A percentile compares a stretch with the other conserved stretches of the same genome.
Conservation (phyloP, 2,113 vertebrate genomes). For the Orthochromis indermauri region DNA sequence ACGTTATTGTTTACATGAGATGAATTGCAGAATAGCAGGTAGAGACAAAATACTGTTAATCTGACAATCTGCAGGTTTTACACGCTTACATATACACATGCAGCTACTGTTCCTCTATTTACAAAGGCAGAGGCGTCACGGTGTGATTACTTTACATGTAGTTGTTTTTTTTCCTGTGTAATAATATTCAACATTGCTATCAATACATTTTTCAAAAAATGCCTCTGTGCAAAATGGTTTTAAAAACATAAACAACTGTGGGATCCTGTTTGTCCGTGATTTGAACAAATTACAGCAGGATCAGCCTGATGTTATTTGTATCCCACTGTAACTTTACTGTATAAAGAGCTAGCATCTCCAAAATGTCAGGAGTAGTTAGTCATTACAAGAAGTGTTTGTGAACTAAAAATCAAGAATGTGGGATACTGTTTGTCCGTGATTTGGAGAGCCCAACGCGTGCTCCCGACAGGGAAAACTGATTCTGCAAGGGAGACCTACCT, state of each 20-base stretch:
- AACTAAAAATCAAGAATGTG: background rate
- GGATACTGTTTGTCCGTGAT: background rate
- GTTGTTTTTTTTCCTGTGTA: too few relatives aligned
- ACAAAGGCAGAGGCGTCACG: too few relatives aligned
- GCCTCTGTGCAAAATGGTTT: background rate
- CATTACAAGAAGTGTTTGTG: background rate
- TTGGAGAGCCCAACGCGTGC: background rate
- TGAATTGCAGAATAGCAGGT: too few relatives aligned
- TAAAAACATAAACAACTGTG: background rate
- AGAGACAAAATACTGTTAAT: too few relatives aligned
- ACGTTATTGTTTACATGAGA: too few relatives aligned
- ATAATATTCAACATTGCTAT: too few relatives aligned
- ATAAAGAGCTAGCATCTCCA: background rate
- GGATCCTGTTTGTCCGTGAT: accelerated
- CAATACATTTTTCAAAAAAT: too few relatives aligned
- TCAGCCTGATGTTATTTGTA: background rate
- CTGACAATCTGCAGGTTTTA: too few relatives aligned
- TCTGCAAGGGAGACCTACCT: background rate
- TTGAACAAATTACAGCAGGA: background rate
- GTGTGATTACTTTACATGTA: too few relatives aligned
- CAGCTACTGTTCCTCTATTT: accelerated
- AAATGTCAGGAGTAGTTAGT: background rate
- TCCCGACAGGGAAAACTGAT: background rate
- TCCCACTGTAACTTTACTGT: too few relatives aligned
- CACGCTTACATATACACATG: too few relatives aligned